Percentiles rank a stretch among this genome's conserved stretches.
Evolutionary conservation across 2,797 vertebrate species (phyloP).

Genomic region (Urosaurus nigricauda): DNA sequence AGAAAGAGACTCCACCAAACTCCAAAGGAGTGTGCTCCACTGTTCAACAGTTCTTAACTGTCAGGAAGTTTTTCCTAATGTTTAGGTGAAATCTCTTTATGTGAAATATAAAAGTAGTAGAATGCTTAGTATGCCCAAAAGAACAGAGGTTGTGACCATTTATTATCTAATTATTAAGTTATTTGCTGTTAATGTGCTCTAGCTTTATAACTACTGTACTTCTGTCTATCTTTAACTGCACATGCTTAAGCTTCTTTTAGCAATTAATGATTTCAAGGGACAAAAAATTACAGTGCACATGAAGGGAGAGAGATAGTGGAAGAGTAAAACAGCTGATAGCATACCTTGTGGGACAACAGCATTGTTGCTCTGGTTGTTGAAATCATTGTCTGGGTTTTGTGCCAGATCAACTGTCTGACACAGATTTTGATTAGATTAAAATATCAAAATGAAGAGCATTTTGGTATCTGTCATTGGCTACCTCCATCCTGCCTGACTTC

Average conservation of each 20-base stretch:
- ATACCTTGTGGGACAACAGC: constrained; percentile 36
- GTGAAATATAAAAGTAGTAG: not conserved
- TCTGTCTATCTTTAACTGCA: constrained; percentile 37
- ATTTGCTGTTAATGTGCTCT: constrained; percentile 45
- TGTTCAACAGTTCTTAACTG: too few species aligned
- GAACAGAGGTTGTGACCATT: not conserved
- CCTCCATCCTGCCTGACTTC: not conserved
- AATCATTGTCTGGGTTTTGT: not conserved
- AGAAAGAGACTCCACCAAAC: too few species aligned
- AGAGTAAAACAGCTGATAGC: constrained; percentile 23
- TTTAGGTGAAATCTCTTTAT: too few species aligned
- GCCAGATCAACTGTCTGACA: too few species aligned
- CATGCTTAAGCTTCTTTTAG: constrained; percentile 40
- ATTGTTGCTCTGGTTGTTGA: not conserved
- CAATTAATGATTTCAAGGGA: constrained; percentile 62
- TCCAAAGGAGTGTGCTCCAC: too few species aligned
- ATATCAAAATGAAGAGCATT: not conserved
- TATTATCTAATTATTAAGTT: not conserved
- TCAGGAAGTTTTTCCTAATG: too few species aligned
- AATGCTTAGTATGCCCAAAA: not conserved
- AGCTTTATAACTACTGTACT: constrained; percentile 37
- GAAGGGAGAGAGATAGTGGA: constrained; percentile 36
- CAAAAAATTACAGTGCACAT: constrained; percentile 48
- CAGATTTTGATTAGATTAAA: not conserved
- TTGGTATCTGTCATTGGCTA: not conserved